Base-by-base conservation (phyloP, 2,888 invertebrate genomes). In the Brenthis daphne region DNA sequence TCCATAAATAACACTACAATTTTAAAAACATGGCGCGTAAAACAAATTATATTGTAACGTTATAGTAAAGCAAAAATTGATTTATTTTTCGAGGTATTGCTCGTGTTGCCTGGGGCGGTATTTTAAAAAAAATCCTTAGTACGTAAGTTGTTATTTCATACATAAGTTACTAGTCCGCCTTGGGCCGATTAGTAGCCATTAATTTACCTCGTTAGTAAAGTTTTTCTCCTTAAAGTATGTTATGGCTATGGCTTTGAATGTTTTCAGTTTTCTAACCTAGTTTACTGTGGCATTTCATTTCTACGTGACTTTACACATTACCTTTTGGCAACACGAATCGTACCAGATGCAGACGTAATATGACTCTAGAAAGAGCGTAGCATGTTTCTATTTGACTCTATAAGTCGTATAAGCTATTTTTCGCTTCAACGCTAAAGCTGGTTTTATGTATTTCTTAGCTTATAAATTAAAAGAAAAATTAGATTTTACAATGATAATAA, bases 331-430 rank as follows among this genome's bases (percentile, higher is more conserved):
- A 65, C 65, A 69, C 20, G 55, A 72, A 67, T 58, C 29, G 65
- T 55, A 71, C 61, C 67, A 67, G 51, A 69, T 65, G 65, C 63
- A 65, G 43, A 58, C 65, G 61, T 69, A 61, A 69, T 69, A 67
- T 69, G 57, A 72, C 64, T 67, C 60, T 69, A 24, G 60, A 73
- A 73, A 55, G 68, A 69, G 73, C 68, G 65, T 68, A 73, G 57
- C 68, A 63, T 57, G 70, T 70, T 73, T 69, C 73, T 70, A 72
- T 73, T 72, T 68, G 72, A 73, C 68, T 74, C 54, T 16, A 51
- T 68, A 56, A 54, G 33, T 56, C 37, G 48, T 63, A 16, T 37
- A 55, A 61, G 29, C 24, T 56, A 53, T 63, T 64, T 69, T 54
- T 48, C 55, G 65, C 72, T 68, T 70, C 69, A 75, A 75, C 75